phyloP scores from a whole-genome alignment of 2,888 invertebrate genomes.

The Drosophila kuntzei region DNA sequence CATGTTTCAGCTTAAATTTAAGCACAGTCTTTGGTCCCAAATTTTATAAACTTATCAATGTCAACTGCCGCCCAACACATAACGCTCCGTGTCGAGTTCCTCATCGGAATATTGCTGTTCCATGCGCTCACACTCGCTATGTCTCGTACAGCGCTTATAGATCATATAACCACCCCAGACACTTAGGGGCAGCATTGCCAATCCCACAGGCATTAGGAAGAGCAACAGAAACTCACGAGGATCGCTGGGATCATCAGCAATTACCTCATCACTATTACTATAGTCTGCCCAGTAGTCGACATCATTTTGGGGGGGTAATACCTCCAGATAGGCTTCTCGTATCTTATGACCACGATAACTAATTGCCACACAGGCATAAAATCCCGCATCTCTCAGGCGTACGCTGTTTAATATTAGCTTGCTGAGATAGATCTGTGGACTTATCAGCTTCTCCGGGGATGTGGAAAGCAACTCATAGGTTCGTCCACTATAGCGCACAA shows the following conservation, averaged over 20 bases:
- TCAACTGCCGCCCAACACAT: conserved; percentile 69
- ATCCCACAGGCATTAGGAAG: conserved; percentile 84
- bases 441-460: conserved; percentile 79
- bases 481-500: conserved; percentile 81
- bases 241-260: conserved; percentile 54
- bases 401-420: conserved; percentile 83
- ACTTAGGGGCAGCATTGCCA: conserved; percentile 81
- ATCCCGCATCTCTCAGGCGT: conserved; percentile 76
- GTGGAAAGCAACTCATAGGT: conserved; percentile 82
- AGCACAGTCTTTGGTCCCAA: conserved; percentile 64
- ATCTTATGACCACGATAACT: conserved; percentile 83
- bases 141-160: conserved; percentile 66
- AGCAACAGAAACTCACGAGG: conserved; percentile 79
- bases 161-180: conserved; percentile 82
- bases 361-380: conserved; percentile 84
- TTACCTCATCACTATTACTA: conserved; percentile 55
- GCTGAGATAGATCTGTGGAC: conserved; percentile 83
- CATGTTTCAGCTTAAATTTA: conserved; percentile 22
- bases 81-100: conserved; percentile 68
- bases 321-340: conserved; percentile 81
- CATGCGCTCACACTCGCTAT: conserved; percentile 66
- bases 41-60: conserved; percentile 56
- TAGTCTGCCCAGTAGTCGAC: conserved; percentile 81
- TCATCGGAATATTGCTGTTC: conserved; percentile 70
- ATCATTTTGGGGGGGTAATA: conserved; percentile 50